These are phyloP conservation scores for Panthera tigris DNA, from an alignment of 2,113 vertebrate species.

Conservation along the genomic window DNA sequence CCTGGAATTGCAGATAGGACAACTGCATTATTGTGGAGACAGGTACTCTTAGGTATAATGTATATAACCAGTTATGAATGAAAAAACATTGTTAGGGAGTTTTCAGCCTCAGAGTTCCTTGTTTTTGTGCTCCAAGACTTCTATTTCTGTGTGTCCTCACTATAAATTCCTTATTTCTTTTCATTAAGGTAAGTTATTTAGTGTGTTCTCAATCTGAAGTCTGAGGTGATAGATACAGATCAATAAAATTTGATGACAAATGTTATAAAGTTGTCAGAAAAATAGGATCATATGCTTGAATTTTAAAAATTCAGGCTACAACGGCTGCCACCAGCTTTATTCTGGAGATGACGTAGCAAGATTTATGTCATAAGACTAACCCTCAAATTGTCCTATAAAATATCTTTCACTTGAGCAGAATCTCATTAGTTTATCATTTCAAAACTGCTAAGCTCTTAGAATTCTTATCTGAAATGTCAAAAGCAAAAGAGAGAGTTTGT, in stretches of 20 bases:
- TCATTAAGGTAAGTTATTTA: constrained; percentile 19
- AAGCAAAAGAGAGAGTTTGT: background rate
- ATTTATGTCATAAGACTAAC: constrained; percentile 56
- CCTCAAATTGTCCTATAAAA: constrained; percentile 60
- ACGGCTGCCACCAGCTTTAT: constrained; percentile 39
- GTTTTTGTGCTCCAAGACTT: background rate
- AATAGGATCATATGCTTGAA: constrained; percentile 18
- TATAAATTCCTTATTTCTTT: background rate
- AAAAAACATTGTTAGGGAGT: background rate
- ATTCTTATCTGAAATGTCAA: constrained; percentile 45
- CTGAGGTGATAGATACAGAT: background rate
- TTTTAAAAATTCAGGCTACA: background rate
- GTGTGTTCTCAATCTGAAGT: constrained; percentile 28
- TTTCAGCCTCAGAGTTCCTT: background rate
- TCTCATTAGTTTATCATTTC: background rate
- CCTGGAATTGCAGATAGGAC: background rate
- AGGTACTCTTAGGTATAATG: background rate
- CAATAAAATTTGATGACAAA: constrained; percentile 39
- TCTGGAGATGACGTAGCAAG: constrained; percentile 49
- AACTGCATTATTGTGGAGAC: background rate
- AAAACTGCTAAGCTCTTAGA: background rate
- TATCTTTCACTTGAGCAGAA: constrained; percentile 14
- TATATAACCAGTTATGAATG: background rate
- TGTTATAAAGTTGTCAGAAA: constrained; percentile 34
- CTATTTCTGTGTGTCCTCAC: background rate